Evolutionary conservation across 2,888 invertebrate species (phyloP).

Genomic region (Spodoptera picta): DNA sequence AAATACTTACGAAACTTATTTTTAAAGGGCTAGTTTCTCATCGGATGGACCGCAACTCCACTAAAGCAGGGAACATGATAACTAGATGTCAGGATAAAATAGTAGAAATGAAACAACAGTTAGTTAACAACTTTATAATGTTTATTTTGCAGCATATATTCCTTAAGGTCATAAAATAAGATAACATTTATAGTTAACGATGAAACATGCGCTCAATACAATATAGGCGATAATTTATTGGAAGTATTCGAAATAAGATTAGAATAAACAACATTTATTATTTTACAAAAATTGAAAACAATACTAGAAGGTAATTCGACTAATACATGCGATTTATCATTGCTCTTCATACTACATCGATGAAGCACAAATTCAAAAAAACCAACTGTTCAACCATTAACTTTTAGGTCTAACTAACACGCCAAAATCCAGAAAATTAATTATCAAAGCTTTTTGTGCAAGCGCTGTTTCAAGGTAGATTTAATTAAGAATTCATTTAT

Average conservation of each 20-base stretch:
- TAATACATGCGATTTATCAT: conserved; percentile 38
- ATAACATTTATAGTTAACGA: conserved; percentile 54
- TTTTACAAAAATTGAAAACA: conserved; percentile 42
- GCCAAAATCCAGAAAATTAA: conserved; percentile 62
- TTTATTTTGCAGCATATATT: conserved; percentile 60
- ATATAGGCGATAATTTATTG: conserved; percentile 32
- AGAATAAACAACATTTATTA: conserved; percentile 15
- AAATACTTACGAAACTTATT: too few relatives aligned
- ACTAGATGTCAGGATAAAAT: too few relatives aligned
- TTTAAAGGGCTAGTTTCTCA: too few relatives aligned
- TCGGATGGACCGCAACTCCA: too few relatives aligned
- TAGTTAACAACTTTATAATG: conserved; percentile 52
- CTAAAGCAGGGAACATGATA: too few relatives aligned
- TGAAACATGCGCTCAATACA: conserved; percentile 50
- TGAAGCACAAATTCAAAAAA: conserved; percentile 40
- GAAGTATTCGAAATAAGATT: conserved; percentile 23
- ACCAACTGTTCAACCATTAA: conserved; percentile 45
- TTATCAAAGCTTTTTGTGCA: conserved; percentile 40
- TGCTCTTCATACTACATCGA: conserved; percentile 31
- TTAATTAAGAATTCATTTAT: conserved; percentile 9
- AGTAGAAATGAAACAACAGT: too few relatives aligned
- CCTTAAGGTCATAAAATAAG: conserved; percentile 56
- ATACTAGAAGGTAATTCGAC: conserved; percentile 39
- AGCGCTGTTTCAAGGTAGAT: conserved; percentile 15
- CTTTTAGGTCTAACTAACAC: conserved; percentile 41